Conservation (phyloP, 2,797 vertebrate species). For the Streptopelia turtur region DNA sequence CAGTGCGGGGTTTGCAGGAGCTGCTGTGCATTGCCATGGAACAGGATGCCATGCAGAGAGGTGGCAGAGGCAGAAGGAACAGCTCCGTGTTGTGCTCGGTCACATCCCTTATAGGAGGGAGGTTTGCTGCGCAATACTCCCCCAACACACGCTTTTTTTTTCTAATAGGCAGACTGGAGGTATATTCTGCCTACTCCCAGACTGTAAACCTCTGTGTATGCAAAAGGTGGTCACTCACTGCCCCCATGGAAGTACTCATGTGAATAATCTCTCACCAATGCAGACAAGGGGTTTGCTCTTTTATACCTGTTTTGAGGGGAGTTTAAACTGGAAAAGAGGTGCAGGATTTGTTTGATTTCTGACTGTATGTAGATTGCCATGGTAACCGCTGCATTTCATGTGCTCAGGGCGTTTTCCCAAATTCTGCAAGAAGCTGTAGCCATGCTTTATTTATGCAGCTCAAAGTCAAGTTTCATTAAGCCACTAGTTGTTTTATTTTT, state of each 20-base stretch:
- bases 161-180: not conserved
- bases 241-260: rapidly evolving
- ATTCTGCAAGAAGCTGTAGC: constrained; percentile 9
- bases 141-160: not conserved
- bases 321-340: not conserved
- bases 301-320: not conserved
- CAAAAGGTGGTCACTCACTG: not conserved
- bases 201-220: rapidly evolving
- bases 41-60: not conserved
- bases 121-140: not conserved
- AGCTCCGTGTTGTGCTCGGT: not conserved
- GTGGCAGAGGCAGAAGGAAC: not conserved
- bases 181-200: not conserved
- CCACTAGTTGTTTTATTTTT: not conserved
- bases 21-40: not conserved
- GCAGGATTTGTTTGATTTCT: not conserved
- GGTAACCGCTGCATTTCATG: not conserved
- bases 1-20: not conserved
- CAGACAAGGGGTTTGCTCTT: not conserved
- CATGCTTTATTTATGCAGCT: not conserved
- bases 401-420: constrained; percentile 5
- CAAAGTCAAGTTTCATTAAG: constrained; percentile 16
- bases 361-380: not conserved
- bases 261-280: not conserved
- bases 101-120: not conserved